Evolutionary conservation across 2,113 vertebrate species (phyloP).

Genomic region (Callocephalon fimbriatum): DNA sequence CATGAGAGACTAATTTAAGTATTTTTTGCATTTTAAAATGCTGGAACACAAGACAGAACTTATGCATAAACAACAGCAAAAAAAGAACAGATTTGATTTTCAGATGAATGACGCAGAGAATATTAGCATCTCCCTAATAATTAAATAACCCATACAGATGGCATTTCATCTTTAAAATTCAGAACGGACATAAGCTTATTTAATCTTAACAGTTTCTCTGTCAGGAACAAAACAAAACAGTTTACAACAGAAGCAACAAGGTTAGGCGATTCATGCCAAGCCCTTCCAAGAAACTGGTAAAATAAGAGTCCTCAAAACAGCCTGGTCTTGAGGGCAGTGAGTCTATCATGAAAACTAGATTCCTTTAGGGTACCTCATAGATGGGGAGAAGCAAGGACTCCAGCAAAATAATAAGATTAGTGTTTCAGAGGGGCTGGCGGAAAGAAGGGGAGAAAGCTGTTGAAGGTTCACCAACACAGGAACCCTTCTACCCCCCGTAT

Average conservation of each 20-base stretch:
- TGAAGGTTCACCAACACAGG: not conserved
- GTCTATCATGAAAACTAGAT: not conserved
- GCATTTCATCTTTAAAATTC: not conserved
- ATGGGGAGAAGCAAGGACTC: not conserved
- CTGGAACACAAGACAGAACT: not conserved
- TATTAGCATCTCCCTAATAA: slow-evolving; percentile 10
- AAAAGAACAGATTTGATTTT: not conserved
- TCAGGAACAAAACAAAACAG: not conserved
- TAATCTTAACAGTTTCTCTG: not conserved
- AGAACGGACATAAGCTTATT: not conserved
- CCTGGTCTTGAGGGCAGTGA: not conserved
- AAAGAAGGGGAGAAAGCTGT: not conserved
- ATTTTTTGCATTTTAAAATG: slow-evolving; percentile 3
- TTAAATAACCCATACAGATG: not conserved
- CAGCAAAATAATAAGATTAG: not conserved
- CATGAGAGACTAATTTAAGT: not conserved
- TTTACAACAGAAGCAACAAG: not conserved
- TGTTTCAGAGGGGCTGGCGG: not conserved
- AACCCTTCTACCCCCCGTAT: not conserved
- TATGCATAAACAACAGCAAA: not conserved
- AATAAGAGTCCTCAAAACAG: not conserved
- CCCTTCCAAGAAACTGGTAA: not conserved
- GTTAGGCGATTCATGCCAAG: not conserved
- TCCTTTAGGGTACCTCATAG: not conserved
- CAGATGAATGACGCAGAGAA: not conserved